Evolutionary conservation across 2,888 invertebrate genomes (phyloP), one percentile per base, ranked within the genome.

Genomic region (Epiblema foenella): DNA sequence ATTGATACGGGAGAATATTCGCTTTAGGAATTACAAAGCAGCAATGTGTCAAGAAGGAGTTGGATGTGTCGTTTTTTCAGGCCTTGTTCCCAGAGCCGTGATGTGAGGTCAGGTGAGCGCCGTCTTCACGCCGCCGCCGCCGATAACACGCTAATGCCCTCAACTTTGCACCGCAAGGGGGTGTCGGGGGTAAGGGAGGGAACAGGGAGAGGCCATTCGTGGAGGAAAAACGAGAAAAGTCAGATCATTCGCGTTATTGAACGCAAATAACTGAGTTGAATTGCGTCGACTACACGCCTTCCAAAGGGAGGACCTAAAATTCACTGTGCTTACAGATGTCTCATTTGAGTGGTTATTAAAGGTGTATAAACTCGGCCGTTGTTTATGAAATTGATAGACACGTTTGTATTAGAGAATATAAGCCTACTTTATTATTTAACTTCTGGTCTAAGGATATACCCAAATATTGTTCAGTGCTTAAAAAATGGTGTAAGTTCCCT

Each of bases 121-220:
- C 89, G 89, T 93, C 93, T 93, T 93, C 91, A 89, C 92, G 84
- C 89, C 87, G 84, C 88, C 85, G 85, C 86, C 87, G 81, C 91
- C 91, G 93, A 93, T 93, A 93, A 93, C 93, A 93, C 92, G 93
- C 89, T 93, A 93, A 93, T 93, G 92, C 91, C 91, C 91, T 93
- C 93, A 93, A 93, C 93, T 93, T 93, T 93, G 91, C 93, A 93
- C 93, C 92, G 88, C 89, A 88, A 79, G 89, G 89, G 89, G 79
- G 86, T 83, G 74, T 73, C 76, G 77, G 77, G 77, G 42, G 74
- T 72, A 24, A 42, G 68, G 76, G 79, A 77, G 77, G 73, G 75
- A 58, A 77, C 75, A 77, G 75, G 77, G 78, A 76, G 82, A 81
- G 76, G 81, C 81, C 82, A 85, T 85, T 87, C 79, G 84, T 83